These are phyloP conservation scores for Platyscapa corneri DNA, from an alignment of 1,140 invertebrate genomes.

Conservation along the genomic window DNA sequence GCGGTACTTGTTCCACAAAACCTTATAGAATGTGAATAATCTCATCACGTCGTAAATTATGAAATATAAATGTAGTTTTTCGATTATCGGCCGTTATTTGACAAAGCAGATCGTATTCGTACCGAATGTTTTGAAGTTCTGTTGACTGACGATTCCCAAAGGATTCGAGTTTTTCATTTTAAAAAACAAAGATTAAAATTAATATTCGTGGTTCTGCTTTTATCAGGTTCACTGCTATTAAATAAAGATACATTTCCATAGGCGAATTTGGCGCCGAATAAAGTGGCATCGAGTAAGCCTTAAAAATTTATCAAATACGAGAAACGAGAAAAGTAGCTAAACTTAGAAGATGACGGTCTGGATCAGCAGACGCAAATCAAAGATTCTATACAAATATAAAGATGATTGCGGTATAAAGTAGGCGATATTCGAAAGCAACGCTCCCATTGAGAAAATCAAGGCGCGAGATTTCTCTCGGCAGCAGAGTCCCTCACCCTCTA, in stretches of 20 bases:
- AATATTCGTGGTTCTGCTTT: no score
- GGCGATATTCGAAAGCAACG: not conserved
- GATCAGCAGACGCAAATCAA: not conserved
- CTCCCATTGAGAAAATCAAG: not conserved
- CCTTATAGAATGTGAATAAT: not conserved
- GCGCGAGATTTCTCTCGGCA: not conserved
- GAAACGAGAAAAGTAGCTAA: not conserved
- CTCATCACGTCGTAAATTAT: not conserved
- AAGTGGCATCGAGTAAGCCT: not conserved
- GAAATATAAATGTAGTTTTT: not conserved
- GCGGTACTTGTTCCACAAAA: no score
- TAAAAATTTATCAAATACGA: not conserved
- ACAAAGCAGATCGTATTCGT: not conserved
- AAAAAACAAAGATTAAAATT: no score
- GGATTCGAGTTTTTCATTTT: no score
- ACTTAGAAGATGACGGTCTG: not conserved
- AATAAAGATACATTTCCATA: not conserved
- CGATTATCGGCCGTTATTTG: not conserved
- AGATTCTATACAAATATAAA: not conserved
- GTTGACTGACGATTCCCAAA: no score
- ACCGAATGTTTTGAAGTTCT: no score
- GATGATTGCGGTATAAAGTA: not conserved
- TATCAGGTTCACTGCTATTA: not conserved
- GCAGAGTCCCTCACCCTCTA: not conserved
- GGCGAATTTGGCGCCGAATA: not conserved